These are phyloP conservation scores for Venusia cambrica DNA, from an alignment of 2,888 invertebrate species.

Conservation along the genomic window DNA sequence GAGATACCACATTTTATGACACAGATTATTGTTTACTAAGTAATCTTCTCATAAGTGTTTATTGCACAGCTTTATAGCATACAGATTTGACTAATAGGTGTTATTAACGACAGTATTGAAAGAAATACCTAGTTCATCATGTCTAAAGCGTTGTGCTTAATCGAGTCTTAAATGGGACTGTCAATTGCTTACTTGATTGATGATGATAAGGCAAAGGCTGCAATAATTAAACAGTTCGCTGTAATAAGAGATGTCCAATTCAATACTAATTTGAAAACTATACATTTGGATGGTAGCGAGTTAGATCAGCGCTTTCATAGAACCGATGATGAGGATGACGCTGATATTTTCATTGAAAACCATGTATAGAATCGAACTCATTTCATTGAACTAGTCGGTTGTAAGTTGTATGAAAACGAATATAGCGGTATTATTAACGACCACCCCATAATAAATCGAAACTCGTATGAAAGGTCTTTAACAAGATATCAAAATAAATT, in stretches of 20 bases:
- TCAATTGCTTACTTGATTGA: conserved; percentile 28
- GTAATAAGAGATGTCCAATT: conserved; percentile 21
- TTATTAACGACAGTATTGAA: conserved; percentile 16
- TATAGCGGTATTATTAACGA: conserved; percentile 16
- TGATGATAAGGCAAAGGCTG: conserved; percentile 25
- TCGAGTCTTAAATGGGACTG: conserved; percentile 25
- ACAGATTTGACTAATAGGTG: conserved; percentile 4
- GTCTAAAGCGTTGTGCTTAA: conserved; percentile 20
- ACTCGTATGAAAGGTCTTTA: conserved; percentile 31
- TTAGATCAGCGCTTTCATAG: not conserved
- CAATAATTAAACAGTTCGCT: conserved; percentile 25
- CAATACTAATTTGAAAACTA: conserved; percentile 6
- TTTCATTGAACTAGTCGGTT: conserved; percentile 9
- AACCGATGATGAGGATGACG: not conserved
- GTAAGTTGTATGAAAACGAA: conserved; percentile 17
- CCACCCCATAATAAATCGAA: conserved; percentile 16
- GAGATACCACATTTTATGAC: conserved; percentile 4
- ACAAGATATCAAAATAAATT: conserved; percentile 43
- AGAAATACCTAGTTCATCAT: conserved; percentile 21
- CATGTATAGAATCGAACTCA: not conserved
- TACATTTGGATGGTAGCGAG: too few species aligned
- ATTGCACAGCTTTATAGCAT: conserved; percentile 3
- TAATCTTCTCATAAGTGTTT: conserved; percentile 6
- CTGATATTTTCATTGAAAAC: not conserved
- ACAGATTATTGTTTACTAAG: conserved; percentile 7